A percentile compares a stretch with the other conserved stretches of the same genome.
Conservation (phyloP, 2,797 vertebrate species). For the Tachyglossus aculeatus region DNA sequence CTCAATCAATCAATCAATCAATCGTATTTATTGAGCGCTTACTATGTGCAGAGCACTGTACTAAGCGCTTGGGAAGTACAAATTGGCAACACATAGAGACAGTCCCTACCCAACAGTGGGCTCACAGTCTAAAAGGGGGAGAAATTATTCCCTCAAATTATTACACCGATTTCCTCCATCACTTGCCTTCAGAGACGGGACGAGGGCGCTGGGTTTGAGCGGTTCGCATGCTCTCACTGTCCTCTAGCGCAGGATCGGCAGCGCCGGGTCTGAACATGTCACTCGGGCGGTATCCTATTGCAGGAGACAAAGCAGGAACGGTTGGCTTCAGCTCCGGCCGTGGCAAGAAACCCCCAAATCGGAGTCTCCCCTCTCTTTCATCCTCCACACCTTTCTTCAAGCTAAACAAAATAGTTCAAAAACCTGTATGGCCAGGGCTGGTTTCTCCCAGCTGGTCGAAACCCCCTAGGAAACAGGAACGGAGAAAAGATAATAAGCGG, state of each 20-base stretch:
- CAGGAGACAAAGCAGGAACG: conserved; percentile 1
- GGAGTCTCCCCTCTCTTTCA: background rate
- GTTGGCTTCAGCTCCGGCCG: background rate
- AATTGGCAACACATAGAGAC: too few species aligned
- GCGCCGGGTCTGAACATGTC: background rate
- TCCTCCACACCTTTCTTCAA: background rate
- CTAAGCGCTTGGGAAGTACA: too few species aligned
- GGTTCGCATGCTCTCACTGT: conserved; percentile 1
- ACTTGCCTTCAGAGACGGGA: conserved; percentile 1
- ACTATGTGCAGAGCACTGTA: too few species aligned
- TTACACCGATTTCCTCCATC: too few species aligned
- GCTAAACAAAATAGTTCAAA: background rate
- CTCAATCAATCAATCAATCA: too few species aligned
- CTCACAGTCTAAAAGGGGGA: too few species aligned
- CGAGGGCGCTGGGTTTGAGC: background rate
- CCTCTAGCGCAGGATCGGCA: background rate
- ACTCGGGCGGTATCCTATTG: background rate
- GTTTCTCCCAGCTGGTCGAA: background rate
- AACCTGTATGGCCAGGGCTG: background rate
- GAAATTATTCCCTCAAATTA: too few species aligned
- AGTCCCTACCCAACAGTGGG: too few species aligned
- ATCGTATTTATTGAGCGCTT: too few species aligned
- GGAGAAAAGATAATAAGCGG: background rate
- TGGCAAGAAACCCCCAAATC: background rate
- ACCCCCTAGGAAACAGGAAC: background rate